These are phyloP conservation scores for Smittia aterrima DNA, from an alignment of 2,888 invertebrate species.

Conservation along the genomic window DNA sequence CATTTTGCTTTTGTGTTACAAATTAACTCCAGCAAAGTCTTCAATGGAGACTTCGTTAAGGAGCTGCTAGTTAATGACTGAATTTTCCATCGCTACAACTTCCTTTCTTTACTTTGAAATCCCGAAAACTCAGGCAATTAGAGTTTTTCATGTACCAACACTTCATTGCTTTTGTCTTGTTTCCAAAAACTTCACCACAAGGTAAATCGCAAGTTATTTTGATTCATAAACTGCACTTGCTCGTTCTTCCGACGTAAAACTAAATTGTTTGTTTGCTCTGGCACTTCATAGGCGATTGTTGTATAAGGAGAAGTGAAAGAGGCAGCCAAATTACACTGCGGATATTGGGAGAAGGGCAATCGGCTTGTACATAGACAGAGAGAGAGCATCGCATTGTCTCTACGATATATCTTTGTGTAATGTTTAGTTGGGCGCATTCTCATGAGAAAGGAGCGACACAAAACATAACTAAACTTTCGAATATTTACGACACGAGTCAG, in stretches of 20 bases:
- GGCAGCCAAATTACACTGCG: constrained; percentile 40
- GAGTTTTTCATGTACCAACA: neutral
- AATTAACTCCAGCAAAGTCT: neutral
- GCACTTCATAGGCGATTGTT: constrained; percentile 26
- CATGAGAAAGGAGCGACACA: neutral
- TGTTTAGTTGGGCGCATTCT: neutral
- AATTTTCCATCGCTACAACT: too few relatives aligned
- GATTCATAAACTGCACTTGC: constrained; percentile 3
- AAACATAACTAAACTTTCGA: constrained; percentile 17
- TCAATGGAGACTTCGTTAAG: neutral
- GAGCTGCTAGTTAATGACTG: too few relatives aligned
- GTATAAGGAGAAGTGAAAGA: neutral
- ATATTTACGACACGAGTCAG: constrained; percentile 17
- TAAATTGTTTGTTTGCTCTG: constrained; percentile 20
- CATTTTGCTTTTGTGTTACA: neutral
- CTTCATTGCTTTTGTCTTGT: neutral
- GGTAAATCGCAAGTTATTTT: neutral
- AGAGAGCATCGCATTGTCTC: constrained; percentile 16
- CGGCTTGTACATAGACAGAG: neutral
- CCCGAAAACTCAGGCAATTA: neutral
- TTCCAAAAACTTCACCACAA: neutral
- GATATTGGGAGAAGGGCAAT: constrained; percentile 35
- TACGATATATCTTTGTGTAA: constrained; percentile 1
- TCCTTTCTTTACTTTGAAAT: too few relatives aligned
- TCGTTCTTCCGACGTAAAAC: neutral